phyloP scores from a whole-genome alignment of 2,888 invertebrate genomes.

The Caenorhabditis plicata region DNA sequence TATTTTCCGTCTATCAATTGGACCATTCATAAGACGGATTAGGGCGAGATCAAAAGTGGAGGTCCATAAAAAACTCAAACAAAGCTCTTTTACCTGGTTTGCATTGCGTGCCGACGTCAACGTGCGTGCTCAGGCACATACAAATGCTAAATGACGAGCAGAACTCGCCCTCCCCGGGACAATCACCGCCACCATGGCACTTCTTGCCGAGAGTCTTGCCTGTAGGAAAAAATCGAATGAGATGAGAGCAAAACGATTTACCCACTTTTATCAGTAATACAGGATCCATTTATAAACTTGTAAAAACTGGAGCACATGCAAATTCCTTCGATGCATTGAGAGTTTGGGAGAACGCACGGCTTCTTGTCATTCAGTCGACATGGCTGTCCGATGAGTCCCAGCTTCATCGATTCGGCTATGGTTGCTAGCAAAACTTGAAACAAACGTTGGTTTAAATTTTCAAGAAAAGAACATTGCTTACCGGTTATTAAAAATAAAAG shows the following conservation, averaged over 20 bases:
- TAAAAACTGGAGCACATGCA: constrained; percentile 54
- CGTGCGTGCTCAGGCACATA: constrained; percentile 54
- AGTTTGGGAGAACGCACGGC: constrained; percentile 41
- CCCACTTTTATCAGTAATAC: constrained; percentile 40
- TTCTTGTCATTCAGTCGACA: constrained; percentile 35
- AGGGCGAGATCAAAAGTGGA: not conserved
- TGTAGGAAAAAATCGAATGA: constrained; percentile 18
- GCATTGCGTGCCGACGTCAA: constrained; percentile 52
- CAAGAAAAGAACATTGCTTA: too few species aligned
- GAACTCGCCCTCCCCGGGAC: constrained; percentile 59
- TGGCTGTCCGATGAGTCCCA: constrained; percentile 32
- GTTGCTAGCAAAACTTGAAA: too few species aligned
- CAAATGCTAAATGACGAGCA: constrained; percentile 54
- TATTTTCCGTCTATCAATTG: not conserved
- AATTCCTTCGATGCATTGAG: constrained; percentile 51
- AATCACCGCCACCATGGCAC: constrained; percentile 52
- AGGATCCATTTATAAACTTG: constrained; percentile 36
- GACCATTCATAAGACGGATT: not conserved
- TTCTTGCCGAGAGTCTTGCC: constrained; percentile 47
- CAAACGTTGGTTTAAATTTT: too few species aligned
- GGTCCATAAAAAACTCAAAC: constrained; percentile 15
- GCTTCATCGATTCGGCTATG: constrained; percentile 12
- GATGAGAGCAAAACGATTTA: constrained; percentile 19
- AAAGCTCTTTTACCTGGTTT: constrained; percentile 42
- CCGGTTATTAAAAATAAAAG: too few species aligned